Base-by-base conservation (phyloP, 2,888 invertebrate genomes). In the Axea sp. region DNA sequence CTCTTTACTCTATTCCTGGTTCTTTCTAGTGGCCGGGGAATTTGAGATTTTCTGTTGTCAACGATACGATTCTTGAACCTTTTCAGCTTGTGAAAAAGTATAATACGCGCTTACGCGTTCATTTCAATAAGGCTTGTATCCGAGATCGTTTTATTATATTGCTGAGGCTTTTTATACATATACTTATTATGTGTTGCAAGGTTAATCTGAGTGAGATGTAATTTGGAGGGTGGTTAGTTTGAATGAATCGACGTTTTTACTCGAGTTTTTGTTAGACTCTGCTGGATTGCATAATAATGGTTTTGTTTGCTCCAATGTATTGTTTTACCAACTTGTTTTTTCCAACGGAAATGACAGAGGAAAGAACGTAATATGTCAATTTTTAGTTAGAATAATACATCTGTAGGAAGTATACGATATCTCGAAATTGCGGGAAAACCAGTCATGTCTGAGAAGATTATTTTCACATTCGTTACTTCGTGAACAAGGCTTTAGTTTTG, bases 11-110 rank as follows among this genome's bases (percentile, higher is more conserved):
- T 73, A 1, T 28, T 6, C 24, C 22, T n/a, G 19, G 1, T 9
- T 37, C 59, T 49, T 31, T 47, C 14, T 67, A 72, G 37, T 24
- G 37, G 77, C 76, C 35, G 69, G 78, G 83, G 79, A 83, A 83
- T 80, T 75, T 77, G 82, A 83, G 83, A 82, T 77, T 82, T 83
- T 82, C 81, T 79, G 78, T 79, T 77, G 75, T 76, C 73, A 39
- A 68, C 64, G 43, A 43, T 62, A 37, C 39, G 49, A 68, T 24
- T 45, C 37, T 30, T 26, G 39, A 12, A 12, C 22, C 51, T 31
- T 45, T 45, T 65, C 37, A 41, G 33, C 57, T 62, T 39, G 33
- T 39, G 69, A 19, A 74, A 76, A 76, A 51, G 64, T 49, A 72
- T 59, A 73, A 72, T 59, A 71, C 69, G 59, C 67, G 64, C 64